Evolutionary conservation across 2,113 vertebrate species (phyloP), one percentile per base, ranked within the genome.

Genomic region (Noctilio leporinus): DNA sequence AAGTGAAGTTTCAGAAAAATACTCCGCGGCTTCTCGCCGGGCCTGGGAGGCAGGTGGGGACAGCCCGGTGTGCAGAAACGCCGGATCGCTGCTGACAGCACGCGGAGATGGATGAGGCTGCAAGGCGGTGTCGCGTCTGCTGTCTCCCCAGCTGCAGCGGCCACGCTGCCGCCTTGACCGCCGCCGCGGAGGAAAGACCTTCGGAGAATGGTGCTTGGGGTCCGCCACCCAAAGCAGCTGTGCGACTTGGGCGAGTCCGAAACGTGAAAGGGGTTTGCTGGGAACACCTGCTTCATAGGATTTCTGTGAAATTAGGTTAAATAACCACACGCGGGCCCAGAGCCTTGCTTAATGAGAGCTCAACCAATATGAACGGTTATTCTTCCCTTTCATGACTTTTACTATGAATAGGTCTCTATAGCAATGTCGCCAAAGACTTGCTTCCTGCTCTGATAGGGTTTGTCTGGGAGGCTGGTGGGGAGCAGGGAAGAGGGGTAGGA

Each of bases 81-180:
- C 2, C 1, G 1, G 75, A 26, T 33, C 40, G 77, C 40, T 72
- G 77, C 86, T 82, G 89, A 45, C 78, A 47, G 88, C 90, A 49
- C 51, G 47, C 70, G 67, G 69, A 96, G 43, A 35, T 10, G 7
- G 33, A 14, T 2, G 91, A 40, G n/a, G 51, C 83, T 28, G 88
- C 62, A 49, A 88, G 93, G 73, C 33, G 33, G 77, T n/a, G 24
- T 92, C n/a, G 20, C 45, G 82, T 82, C 30, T 72, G 90, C 87
- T 70, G 91, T 97, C 94, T 93, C 96, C 93, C 19, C 26, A 35
- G 51, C 89, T 76, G 22, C 87, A 96, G 95, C 87, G 91, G 96
- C 73, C 17, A 38, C 81, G 73, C 89, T 19, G 19, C 4, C 70
- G 1, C 30, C 47, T 14, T 1, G 17, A 30, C 17, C 77, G 24